Percentiles rank a stretch among this genome's conserved stretches.
These are phyloP conservation scores for Rhingia rostrata DNA, from an alignment of 2,888 invertebrate genomes.

Conservation along the genomic window DNA sequence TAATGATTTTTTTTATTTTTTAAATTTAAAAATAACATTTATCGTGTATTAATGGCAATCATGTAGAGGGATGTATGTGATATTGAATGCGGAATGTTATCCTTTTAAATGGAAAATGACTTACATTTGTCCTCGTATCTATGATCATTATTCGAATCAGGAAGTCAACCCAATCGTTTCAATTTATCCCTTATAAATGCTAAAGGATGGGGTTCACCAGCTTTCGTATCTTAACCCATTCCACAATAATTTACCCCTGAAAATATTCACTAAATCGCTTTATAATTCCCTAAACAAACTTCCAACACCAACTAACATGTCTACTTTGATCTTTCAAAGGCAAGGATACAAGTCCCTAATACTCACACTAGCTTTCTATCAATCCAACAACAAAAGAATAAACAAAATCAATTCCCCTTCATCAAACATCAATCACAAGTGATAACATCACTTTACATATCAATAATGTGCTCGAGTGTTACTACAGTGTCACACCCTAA, in stretches of 20 bases:
- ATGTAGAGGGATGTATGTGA: background rate
- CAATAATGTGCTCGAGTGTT: constrained; percentile 62
- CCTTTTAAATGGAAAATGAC: background rate
- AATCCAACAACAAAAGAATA: constrained; percentile 54
- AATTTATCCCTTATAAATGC: background rate
- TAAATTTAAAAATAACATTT: constrained; percentile 37
- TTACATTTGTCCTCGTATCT: background rate
- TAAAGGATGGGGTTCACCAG: background rate
- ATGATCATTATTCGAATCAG: background rate
- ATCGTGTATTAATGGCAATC: background rate
- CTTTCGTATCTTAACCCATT: background rate
- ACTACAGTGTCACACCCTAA: constrained; percentile 36
- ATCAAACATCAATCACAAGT: constrained; percentile 74
- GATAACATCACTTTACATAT: constrained; percentile 74
- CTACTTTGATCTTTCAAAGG: no score
- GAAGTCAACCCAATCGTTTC: background rate
- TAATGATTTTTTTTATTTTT: background rate
- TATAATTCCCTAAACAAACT: no score
- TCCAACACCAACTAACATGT: no score
- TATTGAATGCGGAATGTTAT: no score
- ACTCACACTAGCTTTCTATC: constrained; percentile 37
- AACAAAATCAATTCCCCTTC: constrained; percentile 71
- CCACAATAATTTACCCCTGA: background rate
- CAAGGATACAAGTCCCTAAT: no score
- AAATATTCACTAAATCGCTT: constrained; percentile 25